Base-by-base conservation (phyloP, 2,797 vertebrate species). In the Acropternis orthonyx region DNA sequence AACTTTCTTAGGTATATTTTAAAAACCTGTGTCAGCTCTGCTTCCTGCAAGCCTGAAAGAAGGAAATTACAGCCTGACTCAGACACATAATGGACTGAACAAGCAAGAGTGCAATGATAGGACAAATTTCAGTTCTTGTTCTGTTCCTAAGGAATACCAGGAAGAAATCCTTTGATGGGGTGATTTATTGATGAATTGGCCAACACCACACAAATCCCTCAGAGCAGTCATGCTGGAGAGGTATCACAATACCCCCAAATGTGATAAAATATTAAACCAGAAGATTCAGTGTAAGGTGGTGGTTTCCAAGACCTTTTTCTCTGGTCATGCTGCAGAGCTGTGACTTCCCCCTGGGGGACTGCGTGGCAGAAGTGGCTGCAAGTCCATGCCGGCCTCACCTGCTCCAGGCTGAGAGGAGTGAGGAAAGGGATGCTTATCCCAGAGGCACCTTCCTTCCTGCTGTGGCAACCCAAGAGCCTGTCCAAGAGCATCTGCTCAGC, bases 61-160 rank as follows among this genome's bases (percentile, higher is more conserved):
- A 94, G 84, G 84, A 93, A 94, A 66, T 79, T 41, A 82, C 58
- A 73, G 71, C 32, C 81, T 89, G 71, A 44, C 52, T 89, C 81
- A 91, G 61, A 43, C 17, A 36, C n/a, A 15, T 14, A 56, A 30
- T 32, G 67, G 39, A 69, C 3, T 51, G 43, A 94, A 65, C 0
- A 7, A 66, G 14, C 2, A 6, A 48, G 36, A 81, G 14, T 7
- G 17, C 19, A 84, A 77, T 3, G 18, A 27, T 14, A 73, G 62
- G 55, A 75, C 69, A 77, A 75, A 65, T 65, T 88, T 66, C 66
- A 28, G 27, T 51, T 73, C 44, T 69, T 28, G 41, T 69, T 68
- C 23, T 62, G 23, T 37, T 86, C 32, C 61, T 54, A 56, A 55
- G 32, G 56, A 85, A 63, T 11, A 11, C 21, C 51, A 51, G 30